These are phyloP conservation scores for Ptiloglossa arizonensis DNA, from an alignment of 1,140 invertebrate genomes.

Conservation along the genomic window DNA sequence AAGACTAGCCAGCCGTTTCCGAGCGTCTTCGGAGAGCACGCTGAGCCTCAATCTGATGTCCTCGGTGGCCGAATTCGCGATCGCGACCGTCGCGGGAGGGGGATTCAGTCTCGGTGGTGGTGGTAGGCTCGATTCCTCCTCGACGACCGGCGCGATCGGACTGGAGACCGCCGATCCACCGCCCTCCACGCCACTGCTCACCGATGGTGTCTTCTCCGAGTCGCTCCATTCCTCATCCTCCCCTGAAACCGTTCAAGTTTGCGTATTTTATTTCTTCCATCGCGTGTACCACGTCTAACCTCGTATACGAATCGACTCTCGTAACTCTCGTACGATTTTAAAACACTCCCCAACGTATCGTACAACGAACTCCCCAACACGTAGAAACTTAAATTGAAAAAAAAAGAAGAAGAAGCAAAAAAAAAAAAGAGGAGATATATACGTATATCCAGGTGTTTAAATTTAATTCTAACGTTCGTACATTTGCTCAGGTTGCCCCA, in stretches of 20 bases:
- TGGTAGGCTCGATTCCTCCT: slow-evolving; percentile 75
- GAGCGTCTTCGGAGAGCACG: slow-evolving; percentile 76
- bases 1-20: slow-evolving; percentile 73
- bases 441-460: too few species aligned
- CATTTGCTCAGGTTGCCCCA: slow-evolving; percentile 32
- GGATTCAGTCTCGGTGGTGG: slow-evolving; percentile 72
- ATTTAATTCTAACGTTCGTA: too few species aligned
- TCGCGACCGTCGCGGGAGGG: slow-evolving; percentile 40
- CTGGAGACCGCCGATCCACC: slow-evolving; percentile 78
- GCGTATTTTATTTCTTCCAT: too few species aligned
- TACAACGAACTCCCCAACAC: too few species aligned
- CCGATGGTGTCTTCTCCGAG: slow-evolving; percentile 80
- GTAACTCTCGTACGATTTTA: too few species aligned
- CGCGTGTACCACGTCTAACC: too few species aligned
- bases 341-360: too few species aligned
- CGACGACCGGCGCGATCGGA: slow-evolving; percentile 70
- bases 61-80: slow-evolving; percentile 67
- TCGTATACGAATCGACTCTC: too few species aligned
- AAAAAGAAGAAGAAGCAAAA: too few species aligned
- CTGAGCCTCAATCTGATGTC: slow-evolving; percentile 75
- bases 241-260: slow-evolving; percentile 77
- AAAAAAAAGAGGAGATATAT: too few species aligned
- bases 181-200: slow-evolving; percentile 79
- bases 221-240: slow-evolving; percentile 82
- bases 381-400: too few species aligned